Base-by-base conservation (phyloP, 2,888 invertebrate genomes). In the Electrophaes corylata region DNA sequence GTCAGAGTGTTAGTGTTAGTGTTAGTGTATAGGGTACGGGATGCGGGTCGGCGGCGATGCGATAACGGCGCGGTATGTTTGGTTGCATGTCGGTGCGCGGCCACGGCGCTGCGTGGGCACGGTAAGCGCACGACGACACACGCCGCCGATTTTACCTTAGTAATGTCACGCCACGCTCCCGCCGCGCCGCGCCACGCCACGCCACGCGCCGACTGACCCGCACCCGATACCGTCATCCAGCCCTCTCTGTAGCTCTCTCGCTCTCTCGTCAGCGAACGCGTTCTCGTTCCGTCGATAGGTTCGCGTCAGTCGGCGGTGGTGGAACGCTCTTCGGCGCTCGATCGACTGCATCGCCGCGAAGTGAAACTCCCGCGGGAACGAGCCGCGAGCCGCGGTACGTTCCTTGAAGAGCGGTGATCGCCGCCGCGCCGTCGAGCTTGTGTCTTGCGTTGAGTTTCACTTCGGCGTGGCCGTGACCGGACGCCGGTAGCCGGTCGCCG, bases 61-160 rank as follows among this genome's bases (percentile, higher is more conserved):
- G 70, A 66, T 76, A 75, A 77, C 77, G 75, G 66, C 64, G 77
- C 73, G 80, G 78, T 79, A 65, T 86, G 84, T 84, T 83, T 86
- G 84, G 82, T 88, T 87, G 87, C 86, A 88, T 88, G 88, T 88
- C 69, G 76, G 78, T 71, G 65, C 69, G 64, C 69, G 65, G 72
- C 72, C 70, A 72, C 73, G 70, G 74, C 71, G 75, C 71, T 73
- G 76, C 75, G 75, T 66, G 74, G 67, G 23, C 77, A 76, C 81
- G 88, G 87, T 88, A 87, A 88, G 88, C 83, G 71, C 79, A 75
- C 72, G 75, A 66, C 72, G 16, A 69, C 74, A 66, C 75, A 66
- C 72, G 79, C 66, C 83, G 80, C 81, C 84, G 82, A 79, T 84
- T 85, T 88, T 88, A 78, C 88, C 91, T 91, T 88, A 89, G 90